These are phyloP conservation scores for Mactromeris polynyma DNA, from an alignment of 2,888 invertebrate genomes.

Conservation along the genomic window DNA sequence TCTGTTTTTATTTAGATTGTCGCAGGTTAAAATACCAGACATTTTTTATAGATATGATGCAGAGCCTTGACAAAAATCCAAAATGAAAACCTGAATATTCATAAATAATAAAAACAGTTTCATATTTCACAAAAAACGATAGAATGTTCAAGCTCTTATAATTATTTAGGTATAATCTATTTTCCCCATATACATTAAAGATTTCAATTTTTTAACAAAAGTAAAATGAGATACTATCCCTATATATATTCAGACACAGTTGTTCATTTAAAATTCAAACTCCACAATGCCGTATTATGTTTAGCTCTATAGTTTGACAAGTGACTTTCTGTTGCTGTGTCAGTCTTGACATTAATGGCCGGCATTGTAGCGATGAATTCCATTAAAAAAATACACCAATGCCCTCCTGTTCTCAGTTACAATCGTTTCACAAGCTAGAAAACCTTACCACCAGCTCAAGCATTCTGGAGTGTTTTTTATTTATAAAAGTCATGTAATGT, in stretches of 20 bases:
- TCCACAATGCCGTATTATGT: conserved; percentile 19
- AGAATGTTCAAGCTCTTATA: too few species aligned
- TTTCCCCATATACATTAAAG: neutral
- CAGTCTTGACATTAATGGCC: neutral
- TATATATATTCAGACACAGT: neutral
- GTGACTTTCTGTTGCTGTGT: conserved; percentile 27
- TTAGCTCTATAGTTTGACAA: conserved; percentile 17
- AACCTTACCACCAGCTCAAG: neutral
- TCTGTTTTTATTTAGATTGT: too few species aligned
- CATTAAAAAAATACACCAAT: conserved; percentile 6
- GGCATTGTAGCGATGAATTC: neutral
- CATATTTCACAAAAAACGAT: conserved; percentile 3
- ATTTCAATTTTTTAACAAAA: neutral
- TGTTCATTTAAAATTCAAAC: conserved; percentile 26
- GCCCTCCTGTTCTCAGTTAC: neutral
- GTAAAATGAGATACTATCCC: neutral
- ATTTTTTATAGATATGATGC: too few species aligned
- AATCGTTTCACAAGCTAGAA: neutral
- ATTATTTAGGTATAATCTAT: neutral
- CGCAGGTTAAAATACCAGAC: too few species aligned
- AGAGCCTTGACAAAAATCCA: neutral
- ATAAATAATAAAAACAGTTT: neutral
- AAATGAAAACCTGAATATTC: neutral
- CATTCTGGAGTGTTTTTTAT: neutral
- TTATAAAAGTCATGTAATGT: conserved; percentile 10